Percentiles rank a stretch among this genome's conserved stretches.
Conservation (phyloP, 2,113 vertebrate species). For the Heloderma charlesbogerti region DNA sequence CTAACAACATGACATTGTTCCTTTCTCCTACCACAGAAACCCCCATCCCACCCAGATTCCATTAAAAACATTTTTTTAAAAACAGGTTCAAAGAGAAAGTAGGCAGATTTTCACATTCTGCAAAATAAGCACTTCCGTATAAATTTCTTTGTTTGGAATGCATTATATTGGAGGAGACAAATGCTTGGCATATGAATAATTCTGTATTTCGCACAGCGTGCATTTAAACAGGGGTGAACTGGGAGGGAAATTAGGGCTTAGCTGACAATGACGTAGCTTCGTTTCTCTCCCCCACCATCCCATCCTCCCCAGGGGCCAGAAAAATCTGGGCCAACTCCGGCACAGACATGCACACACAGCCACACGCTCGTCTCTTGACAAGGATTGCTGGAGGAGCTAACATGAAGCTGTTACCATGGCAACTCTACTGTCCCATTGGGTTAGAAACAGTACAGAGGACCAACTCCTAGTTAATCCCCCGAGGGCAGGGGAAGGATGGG, state of each 20-base stretch:
- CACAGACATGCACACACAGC: background rate
- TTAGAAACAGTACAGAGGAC: constrained; percentile 12
- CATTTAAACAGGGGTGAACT: background rate
- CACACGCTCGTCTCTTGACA: background rate
- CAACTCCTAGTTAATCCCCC: background rate
- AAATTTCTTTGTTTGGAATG: background rate
- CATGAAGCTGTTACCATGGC: constrained; percentile 14
- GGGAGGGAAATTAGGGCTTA: background rate
- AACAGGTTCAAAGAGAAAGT: background rate
- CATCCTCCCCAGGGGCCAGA: constrained; percentile 12
- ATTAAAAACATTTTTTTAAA: background rate
- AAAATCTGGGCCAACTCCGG: constrained; percentile 30
- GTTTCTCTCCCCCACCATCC: background rate
- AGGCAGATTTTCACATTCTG: background rate
- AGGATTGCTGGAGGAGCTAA: background rate
- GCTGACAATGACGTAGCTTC: background rate
- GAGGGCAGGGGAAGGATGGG: background rate
- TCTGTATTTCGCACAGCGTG: background rate
- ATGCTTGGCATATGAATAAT: background rate
- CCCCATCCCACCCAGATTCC: background rate
- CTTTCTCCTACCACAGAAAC: background rate
- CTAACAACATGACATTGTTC: background rate
- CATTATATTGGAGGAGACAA: background rate
- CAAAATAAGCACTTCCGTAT: background rate
- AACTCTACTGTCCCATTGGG: constrained; percentile 7